Evolutionary conservation across 2,888 invertebrate species (phyloP).

Genomic region (Athetis lepigone): DNA sequence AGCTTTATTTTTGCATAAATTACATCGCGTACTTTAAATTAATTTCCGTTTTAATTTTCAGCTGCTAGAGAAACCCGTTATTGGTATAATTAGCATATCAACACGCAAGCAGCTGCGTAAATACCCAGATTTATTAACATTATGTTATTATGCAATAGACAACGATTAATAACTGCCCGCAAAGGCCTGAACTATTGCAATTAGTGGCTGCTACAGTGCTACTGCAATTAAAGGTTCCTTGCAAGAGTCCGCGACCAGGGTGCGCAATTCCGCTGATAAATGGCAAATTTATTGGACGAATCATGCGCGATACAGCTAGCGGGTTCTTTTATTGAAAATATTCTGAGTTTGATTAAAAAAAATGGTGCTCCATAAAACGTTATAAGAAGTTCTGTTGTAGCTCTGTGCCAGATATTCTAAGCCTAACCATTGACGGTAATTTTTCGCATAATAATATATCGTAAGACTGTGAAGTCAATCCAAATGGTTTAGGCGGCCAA

Average conservation of each 20-base stretch:
- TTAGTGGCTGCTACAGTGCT: slow-evolving; percentile 51
- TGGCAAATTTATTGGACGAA: slow-evolving; percentile 15
- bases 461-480: too few relatives aligned
- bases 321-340: background rate
- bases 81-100: slow-evolving; percentile 40
- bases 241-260: slow-evolving; percentile 24
- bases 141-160: slow-evolving; percentile 34
- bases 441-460: too few relatives aligned
- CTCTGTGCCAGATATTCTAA: too few relatives aligned
- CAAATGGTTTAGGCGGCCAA: too few relatives aligned
- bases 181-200: slow-evolving; percentile 44
- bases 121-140: slow-evolving; percentile 43
- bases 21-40: slow-evolving; percentile 21
- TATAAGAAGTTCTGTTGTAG: too few relatives aligned
- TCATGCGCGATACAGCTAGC: slow-evolving; percentile 11
- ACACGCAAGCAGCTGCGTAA: slow-evolving; percentile 42
- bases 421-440: too few relatives aligned
- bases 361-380: too few relatives aligned
- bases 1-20: slow-evolving; percentile 4
- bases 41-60: slow-evolving; percentile 33
- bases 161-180: slow-evolving; percentile 42
- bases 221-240: slow-evolving; percentile 57
- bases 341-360: background rate
- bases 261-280: slow-evolving; percentile 38
- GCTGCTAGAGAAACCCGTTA: slow-evolving; percentile 32